Percentiles rank a stretch among this genome's conserved stretches.
These are phyloP conservation scores for Distichodus sexfasciatus DNA, from an alignment of 2,797 vertebrate species.

Conservation along the genomic window DNA sequence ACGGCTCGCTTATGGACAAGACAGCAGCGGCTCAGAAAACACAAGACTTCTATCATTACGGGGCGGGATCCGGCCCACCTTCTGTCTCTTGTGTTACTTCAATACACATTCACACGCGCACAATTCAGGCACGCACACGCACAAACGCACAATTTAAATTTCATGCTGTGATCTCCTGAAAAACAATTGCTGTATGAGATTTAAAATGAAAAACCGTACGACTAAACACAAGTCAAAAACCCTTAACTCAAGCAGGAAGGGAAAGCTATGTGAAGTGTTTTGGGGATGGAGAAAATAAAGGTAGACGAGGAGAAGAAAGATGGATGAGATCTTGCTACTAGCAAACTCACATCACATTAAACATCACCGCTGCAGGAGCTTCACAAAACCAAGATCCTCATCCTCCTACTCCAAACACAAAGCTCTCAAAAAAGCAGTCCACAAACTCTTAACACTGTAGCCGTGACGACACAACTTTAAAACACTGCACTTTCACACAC, in stretches of 20 bases:
- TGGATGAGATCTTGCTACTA: not conserved
- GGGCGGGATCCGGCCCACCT: constrained; percentile 42
- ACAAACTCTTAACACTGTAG: too few species aligned
- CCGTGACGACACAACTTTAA: not conserved
- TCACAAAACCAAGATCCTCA: not conserved
- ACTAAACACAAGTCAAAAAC: not conserved
- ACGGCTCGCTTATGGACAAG: constrained; percentile 40
- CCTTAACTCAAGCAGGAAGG: constrained; percentile 12
- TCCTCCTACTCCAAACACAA: not conserved
- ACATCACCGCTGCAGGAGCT: not conserved
- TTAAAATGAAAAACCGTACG: not conserved
- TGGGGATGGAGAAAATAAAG: not conserved
- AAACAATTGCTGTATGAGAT: constrained; percentile 19
- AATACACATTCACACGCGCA: constrained; percentile 79
- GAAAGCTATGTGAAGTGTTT: constrained; percentile 14
- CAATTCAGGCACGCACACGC: constrained; percentile 63
- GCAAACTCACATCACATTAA: not conserved
- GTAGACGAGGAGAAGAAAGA: not conserved
- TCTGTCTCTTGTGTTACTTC: constrained; percentile 55
- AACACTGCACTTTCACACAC: not conserved
- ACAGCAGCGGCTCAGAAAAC: constrained; percentile 28
- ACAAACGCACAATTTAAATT: constrained; percentile 63
- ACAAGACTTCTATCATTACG: constrained; percentile 9
- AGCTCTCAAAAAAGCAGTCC: not conserved
- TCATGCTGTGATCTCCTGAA: constrained; percentile 31